A percentile compares a stretch with the other conserved stretches of the same genome.
Evolutionary conservation across 2,113 vertebrate genomes (phyloP).

Genomic region (Carassius auratus): DNA sequence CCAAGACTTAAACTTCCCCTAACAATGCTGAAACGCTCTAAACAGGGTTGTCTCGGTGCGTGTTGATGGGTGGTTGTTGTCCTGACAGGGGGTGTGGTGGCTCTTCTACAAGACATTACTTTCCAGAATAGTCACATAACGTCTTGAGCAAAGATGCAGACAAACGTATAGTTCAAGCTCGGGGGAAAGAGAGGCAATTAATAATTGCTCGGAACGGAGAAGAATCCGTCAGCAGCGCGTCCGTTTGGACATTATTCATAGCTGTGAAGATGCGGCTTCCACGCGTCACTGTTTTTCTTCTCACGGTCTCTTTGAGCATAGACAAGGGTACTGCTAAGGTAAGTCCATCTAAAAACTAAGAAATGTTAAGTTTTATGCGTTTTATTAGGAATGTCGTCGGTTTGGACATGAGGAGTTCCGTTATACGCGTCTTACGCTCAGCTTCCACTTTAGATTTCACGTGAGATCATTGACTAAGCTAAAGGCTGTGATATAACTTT

Average conservation of each 20-base stretch:
- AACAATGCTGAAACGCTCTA: conserved; percentile 68
- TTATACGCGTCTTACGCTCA: conserved; percentile 12
- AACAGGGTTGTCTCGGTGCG: conserved; percentile 61
- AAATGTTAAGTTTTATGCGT: neutral
- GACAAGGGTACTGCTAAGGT: conserved; percentile 70
- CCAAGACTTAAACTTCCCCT: conserved; percentile 63
- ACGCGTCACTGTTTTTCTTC: conserved; percentile 60
- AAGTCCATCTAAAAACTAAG: conserved; percentile 37
- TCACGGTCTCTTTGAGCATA: conserved; percentile 61
- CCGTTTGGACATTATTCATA: conserved; percentile 48
- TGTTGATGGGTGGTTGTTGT: conserved; percentile 71
- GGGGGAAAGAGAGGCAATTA: conserved; percentile 49
- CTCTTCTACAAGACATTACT: conserved; percentile 67
- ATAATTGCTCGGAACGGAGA: conserved; percentile 39
- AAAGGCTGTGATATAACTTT: neutral
- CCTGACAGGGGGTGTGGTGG: conserved; percentile 72
- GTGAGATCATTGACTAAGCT: neutral
- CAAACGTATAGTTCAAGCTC: conserved; percentile 65
- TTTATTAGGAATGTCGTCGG: neutral
- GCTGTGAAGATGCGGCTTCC: conserved; percentile 66
- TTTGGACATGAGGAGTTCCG: neutral
- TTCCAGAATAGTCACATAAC: conserved; percentile 71
- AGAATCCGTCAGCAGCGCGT: conserved; percentile 57
- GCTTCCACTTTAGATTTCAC: neutral
- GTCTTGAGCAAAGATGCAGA: conserved; percentile 75